Base-by-base conservation (phyloP, 1,140 invertebrate species). In the Sitobion miscanthi region DNA sequence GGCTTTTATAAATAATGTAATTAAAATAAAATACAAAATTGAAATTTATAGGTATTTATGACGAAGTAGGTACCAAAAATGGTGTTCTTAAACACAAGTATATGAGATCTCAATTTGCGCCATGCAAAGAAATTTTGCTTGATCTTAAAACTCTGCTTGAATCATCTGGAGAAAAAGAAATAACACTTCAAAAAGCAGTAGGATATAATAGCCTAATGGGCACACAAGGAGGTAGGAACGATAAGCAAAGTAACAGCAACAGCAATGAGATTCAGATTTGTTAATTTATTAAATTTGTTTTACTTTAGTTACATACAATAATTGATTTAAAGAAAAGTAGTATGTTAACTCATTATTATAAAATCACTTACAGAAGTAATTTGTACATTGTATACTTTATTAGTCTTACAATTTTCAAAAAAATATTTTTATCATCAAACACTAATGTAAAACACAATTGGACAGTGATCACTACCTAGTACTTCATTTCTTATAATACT, bases 391-490 rank as follows among this genome's bases (percentile, higher is more conserved):
- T 35, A 77, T n/a, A 35, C 1, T 77, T 77, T 8, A 35, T 77
- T 17, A 77, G 62, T 77, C 62, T 77, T n/a, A 77, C 3, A 35
- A 9, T 52, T 21, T 88, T 20, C 42, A 9, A 45, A 30, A 25
- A 62, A 45, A 14, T 42, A 30, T 7, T 42, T 62, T 90, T n/a
- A 21, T n/a, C 23, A 77, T 94, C 90, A 94, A 47, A 95, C n/a
- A 93, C 94, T 92, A 57, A 97, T 94, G 94, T 97, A 97, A n/a
- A 98, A 95, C 52, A 97, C 96, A 94, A 98, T 96, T 0, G 98
- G 98, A 94, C 98, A 98, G 95, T 99, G 98, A 95, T 98, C 98
- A 94, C 98, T 98, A n/a, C 98, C 98, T 94, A 96, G 96, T 11
- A 98, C 96, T 94, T 97, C 95, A 90, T 95, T 96, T 62, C 97